Evolutionary conservation across 2,888 invertebrate species (phyloP).

Genomic region (Trissoscelio sp.): DNA sequence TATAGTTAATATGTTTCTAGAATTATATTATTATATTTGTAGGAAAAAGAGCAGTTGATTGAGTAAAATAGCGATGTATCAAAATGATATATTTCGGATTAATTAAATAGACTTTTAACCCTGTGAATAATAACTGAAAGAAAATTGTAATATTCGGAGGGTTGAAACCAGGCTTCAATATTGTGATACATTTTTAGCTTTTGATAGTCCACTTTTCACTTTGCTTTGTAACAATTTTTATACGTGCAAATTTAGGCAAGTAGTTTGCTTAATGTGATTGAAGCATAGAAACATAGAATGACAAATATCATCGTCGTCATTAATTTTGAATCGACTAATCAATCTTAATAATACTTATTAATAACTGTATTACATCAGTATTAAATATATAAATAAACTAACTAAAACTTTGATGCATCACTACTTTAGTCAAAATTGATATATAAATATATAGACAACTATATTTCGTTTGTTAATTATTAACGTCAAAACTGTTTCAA

Average conservation of each 20-base stretch:
- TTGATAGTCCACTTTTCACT: slow-evolving; percentile 29
- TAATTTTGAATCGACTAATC: slow-evolving; percentile 7
- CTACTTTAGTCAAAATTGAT: slow-evolving; percentile 44
- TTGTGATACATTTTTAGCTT: slow-evolving; percentile 37
- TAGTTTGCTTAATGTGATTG: not conserved
- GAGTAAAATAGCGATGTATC: slow-evolving; percentile 53
- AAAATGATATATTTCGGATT: slow-evolving; percentile 34
- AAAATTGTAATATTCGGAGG: slow-evolving; percentile 14
- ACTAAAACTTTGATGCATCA: slow-evolving; percentile 45
- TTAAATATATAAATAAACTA: slow-evolving; percentile 13
- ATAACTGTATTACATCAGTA: slow-evolving; percentile 22
- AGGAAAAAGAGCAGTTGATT: slow-evolving; percentile 5
- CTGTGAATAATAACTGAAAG: not conserved
- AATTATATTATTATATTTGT: slow-evolving; percentile 38
- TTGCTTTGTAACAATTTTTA: slow-evolving; percentile 28
- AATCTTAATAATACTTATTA: not conserved
- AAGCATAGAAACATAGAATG: not conserved
- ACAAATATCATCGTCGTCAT: slow-evolving; percentile 7
- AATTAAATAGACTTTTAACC: slow-evolving; percentile 9
- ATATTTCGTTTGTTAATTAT: slow-evolving; percentile 10
- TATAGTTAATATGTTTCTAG: slow-evolving; percentile 29
- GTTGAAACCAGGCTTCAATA: slow-evolving; percentile 24
- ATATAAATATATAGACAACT: too few species aligned
- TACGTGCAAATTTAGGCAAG: not conserved
- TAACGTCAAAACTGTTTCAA: slow-evolving; percentile 9